Conservation (phyloP, 2,797 vertebrate species). For the Esox masquinongy region DNA sequence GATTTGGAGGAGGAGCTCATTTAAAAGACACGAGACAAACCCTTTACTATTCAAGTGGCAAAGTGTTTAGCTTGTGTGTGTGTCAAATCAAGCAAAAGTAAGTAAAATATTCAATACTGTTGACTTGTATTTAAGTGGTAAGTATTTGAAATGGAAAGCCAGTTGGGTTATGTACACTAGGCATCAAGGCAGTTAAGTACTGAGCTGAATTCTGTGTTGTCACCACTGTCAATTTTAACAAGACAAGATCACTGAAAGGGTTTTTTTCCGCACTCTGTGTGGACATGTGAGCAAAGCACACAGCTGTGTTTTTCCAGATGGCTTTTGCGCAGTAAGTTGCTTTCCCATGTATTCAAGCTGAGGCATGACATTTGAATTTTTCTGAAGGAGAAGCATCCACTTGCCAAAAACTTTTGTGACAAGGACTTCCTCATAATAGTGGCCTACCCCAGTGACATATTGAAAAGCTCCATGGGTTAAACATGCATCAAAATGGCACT, state of each 20-base stretch:
- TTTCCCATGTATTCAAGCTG: constrained; percentile 14
- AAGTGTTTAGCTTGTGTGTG: too few species aligned
- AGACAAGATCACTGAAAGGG: constrained; percentile 8
- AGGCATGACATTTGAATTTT: constrained; percentile 26
- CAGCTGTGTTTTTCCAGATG: constrained; percentile 19
- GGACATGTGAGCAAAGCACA: constrained; percentile 21
- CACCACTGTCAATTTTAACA: constrained; percentile 4
- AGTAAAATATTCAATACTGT: not conserved
- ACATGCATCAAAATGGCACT: constrained; percentile 25
- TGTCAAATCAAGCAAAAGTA: not conserved
- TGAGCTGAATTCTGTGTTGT: not conserved
- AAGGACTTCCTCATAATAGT: constrained; percentile 28
- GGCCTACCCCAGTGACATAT: constrained; percentile 31
- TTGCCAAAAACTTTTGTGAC: constrained; percentile 6
- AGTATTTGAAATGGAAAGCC: constrained; percentile 3
- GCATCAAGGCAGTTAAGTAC: not conserved
- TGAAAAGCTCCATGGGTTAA: constrained; percentile 33
- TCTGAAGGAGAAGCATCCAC: not conserved
- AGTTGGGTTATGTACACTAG: not conserved
- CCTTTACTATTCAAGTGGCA: not conserved
- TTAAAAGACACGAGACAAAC: not conserved
- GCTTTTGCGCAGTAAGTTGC: constrained; percentile 19
- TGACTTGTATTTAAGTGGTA: not conserved
- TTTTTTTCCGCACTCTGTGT: not conserved
- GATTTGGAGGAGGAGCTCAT: not conserved